phyloP scores from a whole-genome alignment of 2,888 invertebrate genomes.

The Drosophila nigricruria region DNA sequence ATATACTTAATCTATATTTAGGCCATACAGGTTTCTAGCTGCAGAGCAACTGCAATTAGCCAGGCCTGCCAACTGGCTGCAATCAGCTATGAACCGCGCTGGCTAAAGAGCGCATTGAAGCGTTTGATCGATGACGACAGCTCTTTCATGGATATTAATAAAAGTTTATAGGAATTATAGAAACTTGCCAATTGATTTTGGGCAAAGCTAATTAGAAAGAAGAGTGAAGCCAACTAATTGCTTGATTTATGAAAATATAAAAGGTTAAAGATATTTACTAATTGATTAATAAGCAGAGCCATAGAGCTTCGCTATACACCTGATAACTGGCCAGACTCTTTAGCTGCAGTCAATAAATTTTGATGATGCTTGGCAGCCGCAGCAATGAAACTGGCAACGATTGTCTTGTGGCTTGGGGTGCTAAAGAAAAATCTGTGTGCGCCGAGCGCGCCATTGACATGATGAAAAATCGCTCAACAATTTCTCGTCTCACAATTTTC shows the following conservation, averaged over 20 bases:
- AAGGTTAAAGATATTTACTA: slow-evolving; percentile 19
- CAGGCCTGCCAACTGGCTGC: slow-evolving; percentile 29
- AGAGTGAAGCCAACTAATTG: background rate
- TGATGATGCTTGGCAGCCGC: slow-evolving; percentile 24
- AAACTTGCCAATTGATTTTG: slow-evolving; percentile 41
- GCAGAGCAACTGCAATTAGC: slow-evolving; percentile 14
- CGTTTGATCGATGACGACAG: slow-evolving; percentile 54
- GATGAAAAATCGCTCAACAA: slow-evolving; percentile 81
- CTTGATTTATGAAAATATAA: background rate
- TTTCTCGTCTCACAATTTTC: slow-evolving; percentile 72
- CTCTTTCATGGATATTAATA: slow-evolving; percentile 26
- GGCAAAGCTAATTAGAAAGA: background rate
- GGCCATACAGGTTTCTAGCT: background rate
- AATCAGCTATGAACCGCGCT: slow-evolving; percentile 39
- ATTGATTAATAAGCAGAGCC: slow-evolving; percentile 23
- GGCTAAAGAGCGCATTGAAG: slow-evolving; percentile 41
- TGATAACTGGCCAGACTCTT: slow-evolving; percentile 33
- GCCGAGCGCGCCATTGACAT: slow-evolving; percentile 68
- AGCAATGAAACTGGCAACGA: background rate
- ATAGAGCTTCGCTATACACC: slow-evolving; percentile 19
- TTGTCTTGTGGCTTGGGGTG: slow-evolving; percentile 19
- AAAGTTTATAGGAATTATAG: slow-evolving; percentile 12
- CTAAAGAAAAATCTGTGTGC: slow-evolving; percentile 67
- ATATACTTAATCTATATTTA: background rate
- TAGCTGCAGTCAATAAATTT: slow-evolving; percentile 52